A percentile compares a stretch with the other conserved stretches of the same genome.
phyloP scores from a whole-genome alignment of 2,888 invertebrate species.

The Polylopha cassiicola region DNA sequence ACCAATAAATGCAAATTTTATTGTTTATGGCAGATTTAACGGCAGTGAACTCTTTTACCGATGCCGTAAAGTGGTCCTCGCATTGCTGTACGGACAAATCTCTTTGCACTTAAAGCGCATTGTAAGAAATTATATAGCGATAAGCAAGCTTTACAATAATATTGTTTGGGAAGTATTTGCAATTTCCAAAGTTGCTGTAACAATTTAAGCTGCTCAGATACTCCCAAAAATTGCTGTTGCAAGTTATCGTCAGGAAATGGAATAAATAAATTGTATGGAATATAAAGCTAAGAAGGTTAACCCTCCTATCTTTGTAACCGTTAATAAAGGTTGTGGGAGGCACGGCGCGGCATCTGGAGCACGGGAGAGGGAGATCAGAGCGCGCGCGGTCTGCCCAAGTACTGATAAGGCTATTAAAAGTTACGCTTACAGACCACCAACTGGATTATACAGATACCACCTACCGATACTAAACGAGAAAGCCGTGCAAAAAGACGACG shows the following conservation, averaged over 20 bases:
- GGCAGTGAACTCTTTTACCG: constrained; percentile 70
- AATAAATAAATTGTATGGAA: constrained; percentile 18
- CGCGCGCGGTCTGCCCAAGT: constrained; percentile 55
- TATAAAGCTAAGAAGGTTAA: constrained; percentile 29
- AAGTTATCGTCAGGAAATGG: not conserved
- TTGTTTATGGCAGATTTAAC: constrained; percentile 74
- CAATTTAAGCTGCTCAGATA: no score
- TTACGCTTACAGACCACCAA: constrained; percentile 59
- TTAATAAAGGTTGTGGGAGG: constrained; percentile 57
- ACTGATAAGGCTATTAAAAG: constrained; percentile 76
- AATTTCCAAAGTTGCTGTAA: no score
- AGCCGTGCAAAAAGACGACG: constrained; percentile 32
- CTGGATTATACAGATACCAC: constrained; percentile 57
- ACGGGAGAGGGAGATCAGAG: constrained; percentile 45
- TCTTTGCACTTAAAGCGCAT: constrained; percentile 34
- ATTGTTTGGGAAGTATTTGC: no score
- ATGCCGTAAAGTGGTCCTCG: constrained; percentile 62
- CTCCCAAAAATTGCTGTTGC: no score
- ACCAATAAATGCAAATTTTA: constrained; percentile 77
- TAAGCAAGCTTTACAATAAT: no score
- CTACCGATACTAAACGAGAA: constrained; percentile 50
- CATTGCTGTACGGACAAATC: constrained; percentile 48
- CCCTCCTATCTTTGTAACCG: constrained; percentile 44
- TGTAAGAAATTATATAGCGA: constrained; percentile 23
- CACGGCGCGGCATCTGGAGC: constrained; percentile 34